These are phyloP conservation scores for Caenorhabditis imperialis DNA, from an alignment of 2,888 invertebrate genomes.

Conservation along the genomic window DNA sequence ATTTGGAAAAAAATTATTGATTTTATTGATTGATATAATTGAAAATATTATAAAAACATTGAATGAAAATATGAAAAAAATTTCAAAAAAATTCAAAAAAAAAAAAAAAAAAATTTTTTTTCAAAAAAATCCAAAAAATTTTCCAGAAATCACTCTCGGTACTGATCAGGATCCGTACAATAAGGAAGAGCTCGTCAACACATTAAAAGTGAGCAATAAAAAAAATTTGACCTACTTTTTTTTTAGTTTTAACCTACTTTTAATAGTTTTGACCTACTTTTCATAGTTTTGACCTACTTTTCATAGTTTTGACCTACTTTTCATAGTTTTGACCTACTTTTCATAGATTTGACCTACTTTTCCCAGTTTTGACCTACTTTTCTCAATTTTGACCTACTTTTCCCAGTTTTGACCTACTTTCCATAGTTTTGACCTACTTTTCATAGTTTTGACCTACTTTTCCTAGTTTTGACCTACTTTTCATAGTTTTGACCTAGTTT, in stretches of 20 bases:
- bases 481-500: too few relatives aligned
- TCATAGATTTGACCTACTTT: conserved; percentile 69
- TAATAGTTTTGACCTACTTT: not conserved
- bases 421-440: too few relatives aligned
- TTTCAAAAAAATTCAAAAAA: not conserved
- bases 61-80: conserved; percentile 4
- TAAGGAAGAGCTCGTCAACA: conserved; percentile 62
- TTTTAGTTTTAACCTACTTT: not conserved
- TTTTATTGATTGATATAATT: not conserved
- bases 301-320: too few relatives aligned
- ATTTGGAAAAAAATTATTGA: conserved; percentile 2
- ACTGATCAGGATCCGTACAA: conserved; percentile 68
- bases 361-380: conserved; percentile 15
- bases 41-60: not conserved
- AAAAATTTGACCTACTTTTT: not conserved
- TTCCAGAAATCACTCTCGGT: conserved; percentile 59
- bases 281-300: too few relatives aligned
- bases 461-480: conserved; percentile 69
- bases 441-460: conserved; percentile 64
- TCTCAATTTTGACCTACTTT: not conserved
- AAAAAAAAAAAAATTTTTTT: conserved; percentile 4
- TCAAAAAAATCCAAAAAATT: conserved; percentile 5
- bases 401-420: too few relatives aligned
- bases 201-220: conserved; percentile 54
- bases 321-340: conserved; percentile 64